These are phyloP conservation scores for Calameuta pallipes DNA, from an alignment of 2,888 invertebrate species.

Conservation along the genomic window DNA sequence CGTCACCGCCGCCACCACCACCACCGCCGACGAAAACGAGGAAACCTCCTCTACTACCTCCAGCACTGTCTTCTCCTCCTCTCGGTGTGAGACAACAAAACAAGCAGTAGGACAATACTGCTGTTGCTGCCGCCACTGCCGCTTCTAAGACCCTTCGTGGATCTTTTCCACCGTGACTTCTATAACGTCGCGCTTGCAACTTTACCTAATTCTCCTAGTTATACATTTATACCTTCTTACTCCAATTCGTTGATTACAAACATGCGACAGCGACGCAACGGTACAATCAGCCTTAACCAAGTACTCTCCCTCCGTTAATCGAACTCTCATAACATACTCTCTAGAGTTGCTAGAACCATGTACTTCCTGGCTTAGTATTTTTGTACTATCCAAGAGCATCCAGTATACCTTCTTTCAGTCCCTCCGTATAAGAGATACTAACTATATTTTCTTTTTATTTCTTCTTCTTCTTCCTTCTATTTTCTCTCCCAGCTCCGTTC, in stretches of 20 bases:
- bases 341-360: background rate
- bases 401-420: background rate
- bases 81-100: constrained; percentile 48
- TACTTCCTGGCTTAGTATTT: background rate
- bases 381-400: background rate
- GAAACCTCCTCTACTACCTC: background rate
- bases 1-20: background rate
- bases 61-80: constrained; percentile 19
- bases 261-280: background rate
- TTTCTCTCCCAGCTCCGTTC: constrained; percentile 12
- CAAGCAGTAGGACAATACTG: constrained; percentile 43
- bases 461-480: constrained; percentile 12
- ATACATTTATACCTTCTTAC: background rate
- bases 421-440: background rate
- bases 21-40: background rate
- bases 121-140: constrained; percentile 22
- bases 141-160: background rate
- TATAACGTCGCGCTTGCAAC: background rate
- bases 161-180: background rate
- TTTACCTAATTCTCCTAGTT: background rate
- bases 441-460: constrained; percentile 16
- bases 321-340: background rate
- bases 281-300: background rate
- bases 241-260: background rate
- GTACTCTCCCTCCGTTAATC: background rate